Percentiles rank a stretch among this genome's conserved stretches.
These are phyloP conservation scores for Pollenia angustigena DNA, from an alignment of 2,888 invertebrate genomes.

Conservation along the genomic window DNA sequence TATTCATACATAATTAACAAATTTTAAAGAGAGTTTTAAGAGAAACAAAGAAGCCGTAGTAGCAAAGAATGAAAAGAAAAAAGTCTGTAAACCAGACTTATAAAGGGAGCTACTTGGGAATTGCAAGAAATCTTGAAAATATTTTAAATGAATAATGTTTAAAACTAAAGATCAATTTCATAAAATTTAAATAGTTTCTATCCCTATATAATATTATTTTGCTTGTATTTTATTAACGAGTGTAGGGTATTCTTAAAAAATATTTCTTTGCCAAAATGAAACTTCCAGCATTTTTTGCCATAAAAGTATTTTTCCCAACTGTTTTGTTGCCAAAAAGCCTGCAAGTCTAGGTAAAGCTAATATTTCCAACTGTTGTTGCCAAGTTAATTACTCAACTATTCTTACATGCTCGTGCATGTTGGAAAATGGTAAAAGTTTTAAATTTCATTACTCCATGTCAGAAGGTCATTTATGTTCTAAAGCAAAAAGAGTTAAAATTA, in stretches of 20 bases:
- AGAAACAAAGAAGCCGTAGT: slow-evolving; percentile 25
- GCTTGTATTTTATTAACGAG: too few relatives aligned
- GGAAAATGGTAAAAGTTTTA: neutral
- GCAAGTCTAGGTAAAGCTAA: neutral
- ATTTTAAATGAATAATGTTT: too few relatives aligned
- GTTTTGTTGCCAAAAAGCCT: too few relatives aligned
- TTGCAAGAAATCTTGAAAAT: too few relatives aligned
- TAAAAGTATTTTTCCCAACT: too few relatives aligned
- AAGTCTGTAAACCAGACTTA: neutral
- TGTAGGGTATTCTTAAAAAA: too few relatives aligned
- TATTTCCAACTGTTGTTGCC: neutral
- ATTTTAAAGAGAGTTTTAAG: neutral
- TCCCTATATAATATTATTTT: too few relatives aligned
- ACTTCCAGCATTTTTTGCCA: too few relatives aligned
- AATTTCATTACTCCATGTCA: neutral
- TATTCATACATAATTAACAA: slow-evolving; percentile 35
- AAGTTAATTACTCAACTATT: slow-evolving; percentile 21
- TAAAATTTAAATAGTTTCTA: neutral
- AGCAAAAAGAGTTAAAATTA: neutral
- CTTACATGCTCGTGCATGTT: neutral
- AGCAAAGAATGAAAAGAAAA: neutral
- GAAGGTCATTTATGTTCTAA: neutral
- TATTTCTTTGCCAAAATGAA: too few relatives aligned
- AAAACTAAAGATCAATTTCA: neutral
- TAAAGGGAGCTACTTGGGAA: neutral